These are phyloP conservation scores for Tetragonula clypearis DNA, from an alignment of 1,140 invertebrate genomes.

Conservation along the genomic window DNA sequence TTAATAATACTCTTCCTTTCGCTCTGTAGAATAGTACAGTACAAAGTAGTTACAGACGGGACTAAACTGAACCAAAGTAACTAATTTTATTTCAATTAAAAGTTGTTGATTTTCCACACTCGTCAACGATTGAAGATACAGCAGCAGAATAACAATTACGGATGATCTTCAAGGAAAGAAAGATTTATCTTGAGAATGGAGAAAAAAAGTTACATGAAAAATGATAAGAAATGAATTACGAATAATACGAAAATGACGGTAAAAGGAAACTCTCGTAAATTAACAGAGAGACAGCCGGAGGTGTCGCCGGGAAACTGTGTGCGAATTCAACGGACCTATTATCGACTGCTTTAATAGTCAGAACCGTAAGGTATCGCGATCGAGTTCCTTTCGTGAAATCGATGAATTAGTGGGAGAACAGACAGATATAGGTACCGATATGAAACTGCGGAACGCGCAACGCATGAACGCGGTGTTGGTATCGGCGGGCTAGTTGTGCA, in stretches of 20 bases:
- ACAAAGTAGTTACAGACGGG: not conserved
- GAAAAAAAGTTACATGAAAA: not conserved
- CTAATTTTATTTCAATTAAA: not conserved
- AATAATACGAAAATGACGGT: not conserved
- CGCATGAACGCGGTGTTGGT: not conserved
- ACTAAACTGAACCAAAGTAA: not conserved
- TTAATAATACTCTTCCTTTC: too few species aligned
- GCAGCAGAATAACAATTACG: not conserved
- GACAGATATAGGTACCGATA: not conserved
- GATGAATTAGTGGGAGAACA: not conserved
- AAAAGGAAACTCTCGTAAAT: not conserved
- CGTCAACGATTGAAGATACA: not conserved
- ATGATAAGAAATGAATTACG: not conserved
- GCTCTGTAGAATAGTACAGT: not conserved
- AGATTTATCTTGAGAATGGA: not conserved
- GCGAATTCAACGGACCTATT: not conserved
- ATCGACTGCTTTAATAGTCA: not conserved
- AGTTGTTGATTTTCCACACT: not conserved
- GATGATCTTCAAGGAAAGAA: not conserved
- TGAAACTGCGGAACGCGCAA: not conserved
- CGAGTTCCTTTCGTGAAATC: not conserved
- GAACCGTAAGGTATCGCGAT: not conserved
- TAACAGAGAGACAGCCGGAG: not conserved
- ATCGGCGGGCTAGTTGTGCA: not conserved
- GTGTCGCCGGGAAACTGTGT: not conserved